These are phyloP conservation scores for Crematogaster levior DNA, from an alignment of 2,888 invertebrate genomes.

Conservation along the genomic window DNA sequence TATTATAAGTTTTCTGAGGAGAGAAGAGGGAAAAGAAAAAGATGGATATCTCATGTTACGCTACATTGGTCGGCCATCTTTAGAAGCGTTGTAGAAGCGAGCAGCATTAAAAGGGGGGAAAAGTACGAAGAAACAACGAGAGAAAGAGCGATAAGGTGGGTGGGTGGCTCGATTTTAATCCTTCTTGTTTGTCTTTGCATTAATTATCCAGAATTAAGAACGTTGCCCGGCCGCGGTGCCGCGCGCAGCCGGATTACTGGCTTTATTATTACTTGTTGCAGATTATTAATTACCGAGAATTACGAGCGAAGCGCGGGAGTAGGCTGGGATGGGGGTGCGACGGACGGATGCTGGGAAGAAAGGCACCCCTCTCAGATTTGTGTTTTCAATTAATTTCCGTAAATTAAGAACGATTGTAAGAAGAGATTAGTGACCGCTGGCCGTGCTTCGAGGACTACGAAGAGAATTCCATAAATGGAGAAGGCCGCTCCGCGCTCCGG, in stretches of 20 bases:
- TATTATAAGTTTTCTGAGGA: neutral
- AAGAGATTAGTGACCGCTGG: slow-evolving; percentile 66
- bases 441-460: slow-evolving; percentile 26
- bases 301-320: slow-evolving; percentile 69
- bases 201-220: slow-evolving; percentile 85
- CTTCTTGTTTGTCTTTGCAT: slow-evolving; percentile 85
- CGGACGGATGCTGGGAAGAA: slow-evolving; percentile 72
- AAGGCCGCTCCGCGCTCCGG: slow-evolving; percentile 8
- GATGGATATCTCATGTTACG: neutral
- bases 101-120: slow-evolving; percentile 39
- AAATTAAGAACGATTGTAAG: slow-evolving; percentile 80
- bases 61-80: slow-evolving; percentile 48
- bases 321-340: slow-evolving; percentile 54
- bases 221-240: slow-evolving; percentile 77
- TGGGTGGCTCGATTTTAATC: slow-evolving; percentile 75
- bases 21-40: neutral
- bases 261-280: slow-evolving; percentile 85
- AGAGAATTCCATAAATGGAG: slow-evolving; percentile 23
- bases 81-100: slow-evolving; percentile 43
- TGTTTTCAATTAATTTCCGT: slow-evolving; percentile 83
- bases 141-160: slow-evolving; percentile 64
- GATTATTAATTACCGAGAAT: slow-evolving; percentile 85
- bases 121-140: slow-evolving; percentile 64
- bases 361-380: slow-evolving; percentile 79
- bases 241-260: slow-evolving; percentile 82